Evolutionary conservation across 2,113 vertebrate genomes (phyloP), one percentile per base, ranked within the genome.

Genomic region (Jacana jacana): DNA sequence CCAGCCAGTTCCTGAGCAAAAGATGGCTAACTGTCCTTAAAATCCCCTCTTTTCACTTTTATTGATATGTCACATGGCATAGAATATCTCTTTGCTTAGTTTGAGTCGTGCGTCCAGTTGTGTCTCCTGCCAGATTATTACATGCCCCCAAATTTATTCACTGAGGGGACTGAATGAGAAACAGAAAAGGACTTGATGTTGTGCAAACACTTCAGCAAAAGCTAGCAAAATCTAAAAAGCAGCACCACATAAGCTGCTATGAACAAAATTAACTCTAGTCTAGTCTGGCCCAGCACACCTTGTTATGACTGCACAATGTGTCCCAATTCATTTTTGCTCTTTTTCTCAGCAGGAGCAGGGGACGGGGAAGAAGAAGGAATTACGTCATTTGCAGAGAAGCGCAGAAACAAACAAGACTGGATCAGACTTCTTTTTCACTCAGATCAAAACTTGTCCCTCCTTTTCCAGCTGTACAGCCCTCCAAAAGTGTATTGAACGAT

Each of bases 61-160:
- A 13, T 40, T 58, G 52, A 3, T 23, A 22, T 7, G n/a, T 35
- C 57, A 57, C 33, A n/a, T 12, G 19, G 13, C 10, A 68, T 42
- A 35, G 30, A 60, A 17, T 30, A 35, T 9, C 19, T 31, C 16
- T 19, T 86, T 31, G 10, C 19, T 57, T 86, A 66, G 24, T 65
- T 55, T 1, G 2, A 11, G 16, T 60, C 46, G 28, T 54, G 31
- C 1, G 1, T 33, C 27, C n/a, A 54, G 44, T 27, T 73, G 31
- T 37, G 13, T 51, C 11, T 22, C 17, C 31, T 73, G 40, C 10
- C 20, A 71, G 40, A 6, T n/a, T 71, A n/a, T 20, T 55, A 11
- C 0, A 1, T 7, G 25, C 4, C 10, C 12, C 12, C 0, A 2
- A 8, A 3, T 73, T 48, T 58, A 18, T 65, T 65, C 20, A 27